Percentiles rank a stretch among this genome's conserved stretches.
Conservation (phyloP, 2,797 vertebrate species). For the Myioborus melanocephalus region DNA sequence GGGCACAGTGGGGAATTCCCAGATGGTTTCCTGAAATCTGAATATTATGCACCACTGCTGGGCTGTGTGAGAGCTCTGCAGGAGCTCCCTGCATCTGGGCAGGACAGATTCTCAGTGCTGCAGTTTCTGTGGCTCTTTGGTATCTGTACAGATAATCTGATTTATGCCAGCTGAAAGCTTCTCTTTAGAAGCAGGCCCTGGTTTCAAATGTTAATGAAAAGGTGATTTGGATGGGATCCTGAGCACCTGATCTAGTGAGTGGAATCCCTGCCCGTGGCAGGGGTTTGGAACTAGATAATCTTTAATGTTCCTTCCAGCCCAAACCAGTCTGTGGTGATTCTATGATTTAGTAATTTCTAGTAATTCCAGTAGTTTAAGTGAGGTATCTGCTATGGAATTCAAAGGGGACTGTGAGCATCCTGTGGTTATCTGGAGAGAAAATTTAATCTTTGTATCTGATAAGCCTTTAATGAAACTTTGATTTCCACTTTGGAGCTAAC, state of each 20-base stretch:
- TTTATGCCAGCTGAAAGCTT: not conserved
- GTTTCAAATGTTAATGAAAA: not conserved
- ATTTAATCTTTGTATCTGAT: not conserved
- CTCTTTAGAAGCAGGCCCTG: not conserved
- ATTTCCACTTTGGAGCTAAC: not conserved
- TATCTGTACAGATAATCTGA: not conserved
- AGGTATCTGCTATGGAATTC: not conserved
- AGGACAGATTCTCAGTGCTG: not conserved
- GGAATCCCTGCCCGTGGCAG: not conserved
- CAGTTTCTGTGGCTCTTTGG: not conserved
- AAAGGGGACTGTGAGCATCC: not conserved
- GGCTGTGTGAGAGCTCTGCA: not conserved
- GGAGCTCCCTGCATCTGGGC: not conserved
- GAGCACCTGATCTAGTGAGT: not conserved
- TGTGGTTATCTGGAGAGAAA: not conserved
- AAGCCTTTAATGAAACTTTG: not conserved
- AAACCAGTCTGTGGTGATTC: not conserved
- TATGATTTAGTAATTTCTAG: not conserved
- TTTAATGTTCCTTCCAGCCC: not conserved
- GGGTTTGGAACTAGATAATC: not conserved
- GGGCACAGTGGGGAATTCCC: slow-evolving; percentile 3
- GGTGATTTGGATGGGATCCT: not conserved
- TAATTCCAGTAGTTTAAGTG: not conserved
- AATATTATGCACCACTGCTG: not conserved
- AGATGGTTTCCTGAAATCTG: not conserved